Evolutionary conservation across 2,888 invertebrate genomes (phyloP).

Genomic region (Mayetiola destructor): DNA sequence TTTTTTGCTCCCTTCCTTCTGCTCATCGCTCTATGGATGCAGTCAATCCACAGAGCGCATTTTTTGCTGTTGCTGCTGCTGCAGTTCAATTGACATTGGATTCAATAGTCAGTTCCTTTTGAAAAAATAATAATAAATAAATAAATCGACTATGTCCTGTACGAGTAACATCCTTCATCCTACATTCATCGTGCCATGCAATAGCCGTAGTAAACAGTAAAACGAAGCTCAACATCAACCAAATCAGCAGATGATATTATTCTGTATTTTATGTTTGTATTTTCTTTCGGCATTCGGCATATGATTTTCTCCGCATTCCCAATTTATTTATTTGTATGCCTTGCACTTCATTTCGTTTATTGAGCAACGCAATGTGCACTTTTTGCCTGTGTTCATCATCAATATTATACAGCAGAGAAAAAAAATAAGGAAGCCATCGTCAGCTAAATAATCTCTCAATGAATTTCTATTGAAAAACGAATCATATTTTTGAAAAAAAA

Average conservation of each 20-base stretch:
- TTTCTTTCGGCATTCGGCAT: not conserved
- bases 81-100: not conserved
- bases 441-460: not conserved
- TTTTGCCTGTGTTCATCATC: too few relatives aligned
- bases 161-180: not conserved
- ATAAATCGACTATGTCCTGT: constrained; percentile 7
- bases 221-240: not conserved
- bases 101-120: not conserved
- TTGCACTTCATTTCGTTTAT: not conserved
- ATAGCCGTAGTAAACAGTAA: too few relatives aligned
- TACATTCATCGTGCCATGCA: too few relatives aligned
- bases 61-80: not conserved
- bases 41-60: too few relatives aligned
- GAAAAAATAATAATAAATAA: constrained; percentile 12
- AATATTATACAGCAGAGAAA: too few relatives aligned
- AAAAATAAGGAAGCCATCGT: constrained; percentile 10
- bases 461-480: not conserved
- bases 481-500: not conserved
- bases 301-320: not conserved
- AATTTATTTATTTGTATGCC: not conserved
- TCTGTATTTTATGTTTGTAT: too few relatives aligned
- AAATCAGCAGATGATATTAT: not conserved
- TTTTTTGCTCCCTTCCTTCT: too few relatives aligned
- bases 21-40: too few relatives aligned
- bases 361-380: not conserved